A percentile compares a stretch with the other conserved stretches of the same genome.
These are phyloP conservation scores for Drosophila mulleri DNA, from an alignment of 2,888 invertebrate genomes.

Conservation along the genomic window DNA sequence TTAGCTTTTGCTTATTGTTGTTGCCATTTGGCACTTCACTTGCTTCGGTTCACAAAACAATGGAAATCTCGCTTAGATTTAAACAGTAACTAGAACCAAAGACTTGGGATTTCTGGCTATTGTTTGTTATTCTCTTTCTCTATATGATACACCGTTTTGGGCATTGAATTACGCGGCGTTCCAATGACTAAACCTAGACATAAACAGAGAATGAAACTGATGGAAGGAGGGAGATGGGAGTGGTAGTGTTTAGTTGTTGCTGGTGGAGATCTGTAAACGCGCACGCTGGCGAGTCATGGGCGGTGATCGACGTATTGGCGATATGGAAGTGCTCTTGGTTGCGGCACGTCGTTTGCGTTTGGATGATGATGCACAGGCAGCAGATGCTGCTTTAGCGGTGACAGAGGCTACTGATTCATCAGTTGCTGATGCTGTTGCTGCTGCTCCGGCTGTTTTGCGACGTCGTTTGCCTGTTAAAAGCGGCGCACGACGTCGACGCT, in stretches of 20 bases:
- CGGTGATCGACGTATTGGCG: constrained; percentile 60
- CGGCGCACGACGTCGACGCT: constrained; percentile 71
- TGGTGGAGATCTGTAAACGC: constrained; percentile 74
- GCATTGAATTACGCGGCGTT: constrained; percentile 57
- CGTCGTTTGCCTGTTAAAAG: constrained; percentile 50
- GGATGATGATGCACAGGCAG: constrained; percentile 18
- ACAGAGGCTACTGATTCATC: constrained; percentile 4
- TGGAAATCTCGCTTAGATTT: constrained; percentile 40
- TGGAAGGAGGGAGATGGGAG: background rate
- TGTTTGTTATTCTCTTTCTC: constrained; percentile 18
- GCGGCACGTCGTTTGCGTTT: constrained; percentile 42
- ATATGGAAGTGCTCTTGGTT: constrained; percentile 36
- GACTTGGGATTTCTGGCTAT: constrained; percentile 48
- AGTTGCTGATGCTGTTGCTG: background rate
- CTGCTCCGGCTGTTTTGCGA: constrained; percentile 25
- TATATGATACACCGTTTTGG: constrained; percentile 35
- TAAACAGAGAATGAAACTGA: constrained; percentile 10
- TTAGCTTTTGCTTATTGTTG: constrained; percentile 2
- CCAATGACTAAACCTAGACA: constrained; percentile 42
- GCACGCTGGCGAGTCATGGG: constrained; percentile 77
- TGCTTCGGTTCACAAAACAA: constrained; percentile 41
- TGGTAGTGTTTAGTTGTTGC: constrained; percentile 47
- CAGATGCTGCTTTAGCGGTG: constrained; percentile 7
- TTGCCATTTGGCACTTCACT: constrained; percentile 30
- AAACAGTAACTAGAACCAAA: constrained; percentile 63